phyloP scores from a whole-genome alignment of 1,140 invertebrate species.

The Carcinoscorpius rotundicauda region DNA sequence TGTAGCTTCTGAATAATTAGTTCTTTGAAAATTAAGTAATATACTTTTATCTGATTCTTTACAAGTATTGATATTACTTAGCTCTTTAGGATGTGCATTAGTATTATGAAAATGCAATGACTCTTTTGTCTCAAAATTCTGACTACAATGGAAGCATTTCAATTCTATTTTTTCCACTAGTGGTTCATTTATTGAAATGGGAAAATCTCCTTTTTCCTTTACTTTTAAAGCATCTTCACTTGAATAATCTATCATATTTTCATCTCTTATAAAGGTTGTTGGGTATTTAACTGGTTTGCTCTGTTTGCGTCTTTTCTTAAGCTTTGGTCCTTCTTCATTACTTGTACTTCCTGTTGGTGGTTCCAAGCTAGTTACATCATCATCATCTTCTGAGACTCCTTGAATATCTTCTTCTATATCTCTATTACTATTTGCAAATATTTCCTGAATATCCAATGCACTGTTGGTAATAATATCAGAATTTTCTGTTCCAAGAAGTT shows the following conservation, averaged over 20 bases:
- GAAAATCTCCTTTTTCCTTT: background rate
- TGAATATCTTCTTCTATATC: no score
- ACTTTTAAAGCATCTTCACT: constrained; percentile 7
- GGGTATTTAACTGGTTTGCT: constrained; percentile 29
- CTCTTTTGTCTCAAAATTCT: constrained; percentile 24
- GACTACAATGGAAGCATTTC: constrained; percentile 25
- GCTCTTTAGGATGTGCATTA: constrained; percentile 27
- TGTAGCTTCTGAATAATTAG: background rate
- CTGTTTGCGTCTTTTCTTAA: constrained; percentile 33
- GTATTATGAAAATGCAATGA: constrained; percentile 26
- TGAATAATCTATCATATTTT: constrained; percentile 12
- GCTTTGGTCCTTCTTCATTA: constrained; percentile 19
- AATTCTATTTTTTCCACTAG: constrained; percentile 8
- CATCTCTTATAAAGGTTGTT: constrained; percentile 6
- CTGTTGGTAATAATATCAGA: no score
- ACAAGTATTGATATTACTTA: constrained; percentile 22
- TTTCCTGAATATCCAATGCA: no score
- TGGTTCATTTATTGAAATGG: no score
- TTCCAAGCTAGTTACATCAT: no score
- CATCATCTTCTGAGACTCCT: no score
- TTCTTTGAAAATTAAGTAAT: background rate
- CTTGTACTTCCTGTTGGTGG: no score
- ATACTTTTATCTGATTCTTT: constrained; percentile 21
- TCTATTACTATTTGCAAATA: no score
- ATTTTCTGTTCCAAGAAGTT: no score